A percentile compares a stretch with the other conserved stretches of the same genome.
Conservation (phyloP, 2,797 vertebrate genomes). For the Scomberomorus guttatus region DNA sequence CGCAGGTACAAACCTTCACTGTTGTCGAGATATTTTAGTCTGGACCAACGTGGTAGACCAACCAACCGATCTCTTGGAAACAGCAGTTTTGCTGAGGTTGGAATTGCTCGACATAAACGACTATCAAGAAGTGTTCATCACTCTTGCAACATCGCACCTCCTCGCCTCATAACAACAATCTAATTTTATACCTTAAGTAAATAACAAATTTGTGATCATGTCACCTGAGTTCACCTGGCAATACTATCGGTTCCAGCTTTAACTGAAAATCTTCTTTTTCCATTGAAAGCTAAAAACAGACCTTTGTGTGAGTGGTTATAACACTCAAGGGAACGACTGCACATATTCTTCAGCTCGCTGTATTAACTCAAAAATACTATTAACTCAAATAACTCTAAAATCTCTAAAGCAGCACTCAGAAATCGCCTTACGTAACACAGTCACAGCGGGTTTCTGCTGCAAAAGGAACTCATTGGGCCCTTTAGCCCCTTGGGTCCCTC, state of each 20-base stretch:
- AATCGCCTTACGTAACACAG: constrained; percentile 53
- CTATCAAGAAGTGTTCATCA: background rate
- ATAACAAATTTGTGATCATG: background rate
- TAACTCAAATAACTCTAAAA: constrained; percentile 16
- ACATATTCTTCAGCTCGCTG: background rate
- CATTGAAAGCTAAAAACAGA: constrained; percentile 10
- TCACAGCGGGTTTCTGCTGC: constrained; percentile 8
- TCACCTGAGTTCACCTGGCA: background rate
- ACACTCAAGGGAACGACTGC: background rate
- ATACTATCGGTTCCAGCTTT: constrained; percentile 5
- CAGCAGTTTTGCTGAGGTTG: background rate
- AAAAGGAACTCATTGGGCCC: constrained; percentile 26
- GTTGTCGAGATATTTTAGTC: too few relatives aligned
- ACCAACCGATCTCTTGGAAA: background rate
- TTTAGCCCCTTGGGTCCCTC: constrained; percentile 51
- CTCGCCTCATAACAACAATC: background rate
- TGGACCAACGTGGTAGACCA: too few relatives aligned
- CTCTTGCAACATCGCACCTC: background rate
- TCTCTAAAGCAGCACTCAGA: constrained; percentile 4
- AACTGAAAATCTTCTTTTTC: background rate
- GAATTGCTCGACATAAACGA: background rate
- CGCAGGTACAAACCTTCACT: too few relatives aligned
- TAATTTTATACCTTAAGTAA: background rate
- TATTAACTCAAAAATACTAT: constrained; percentile 10
- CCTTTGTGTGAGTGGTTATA: background rate